Evolutionary conservation across 2,113 vertebrate genomes (phyloP).

Genomic region (Rhinopomastus cyanomelas): DNA sequence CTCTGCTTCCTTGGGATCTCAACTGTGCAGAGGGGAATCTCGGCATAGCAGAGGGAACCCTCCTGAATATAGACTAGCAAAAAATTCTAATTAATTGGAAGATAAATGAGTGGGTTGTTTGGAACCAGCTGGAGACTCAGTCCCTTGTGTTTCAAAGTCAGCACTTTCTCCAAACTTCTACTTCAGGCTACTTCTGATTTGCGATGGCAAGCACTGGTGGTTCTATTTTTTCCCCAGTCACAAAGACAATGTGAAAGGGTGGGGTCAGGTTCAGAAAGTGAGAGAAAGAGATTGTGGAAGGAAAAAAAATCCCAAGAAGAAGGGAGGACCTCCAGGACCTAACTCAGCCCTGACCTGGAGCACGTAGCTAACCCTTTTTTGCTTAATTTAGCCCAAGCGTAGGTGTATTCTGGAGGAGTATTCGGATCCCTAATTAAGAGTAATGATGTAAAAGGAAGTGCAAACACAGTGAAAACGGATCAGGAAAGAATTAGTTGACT

Average conservation of each 20-base stretch:
- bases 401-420: not conserved
- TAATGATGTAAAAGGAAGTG: slow-evolving; percentile 46
- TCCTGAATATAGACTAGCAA: not conserved
- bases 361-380: slow-evolving; percentile 11
- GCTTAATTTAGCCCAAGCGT: slow-evolving; percentile 8
- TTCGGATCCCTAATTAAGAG: not conserved
- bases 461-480: slow-evolving; percentile 36
- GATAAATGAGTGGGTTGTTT: not conserved
- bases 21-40: too few species aligned
- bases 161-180: not conserved
- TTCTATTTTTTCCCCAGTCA: not conserved
- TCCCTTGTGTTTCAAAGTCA: not conserved
- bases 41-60: not conserved
- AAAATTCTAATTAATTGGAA: not conserved
- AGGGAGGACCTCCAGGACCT: not conserved
- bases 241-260: not conserved
- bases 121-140: not conserved
- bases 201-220: not conserved
- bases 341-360: slow-evolving; percentile 18
- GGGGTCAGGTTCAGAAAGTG: not conserved
- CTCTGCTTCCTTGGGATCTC: not conserved
- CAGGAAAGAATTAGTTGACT: slow-evolving; percentile 12
- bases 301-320: not conserved
- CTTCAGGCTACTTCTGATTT: not conserved
- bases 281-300: not conserved